These are phyloP conservation scores for Metallyticus violacea DNA, from an alignment of 2,888 invertebrate species.

Conservation along the genomic window DNA sequence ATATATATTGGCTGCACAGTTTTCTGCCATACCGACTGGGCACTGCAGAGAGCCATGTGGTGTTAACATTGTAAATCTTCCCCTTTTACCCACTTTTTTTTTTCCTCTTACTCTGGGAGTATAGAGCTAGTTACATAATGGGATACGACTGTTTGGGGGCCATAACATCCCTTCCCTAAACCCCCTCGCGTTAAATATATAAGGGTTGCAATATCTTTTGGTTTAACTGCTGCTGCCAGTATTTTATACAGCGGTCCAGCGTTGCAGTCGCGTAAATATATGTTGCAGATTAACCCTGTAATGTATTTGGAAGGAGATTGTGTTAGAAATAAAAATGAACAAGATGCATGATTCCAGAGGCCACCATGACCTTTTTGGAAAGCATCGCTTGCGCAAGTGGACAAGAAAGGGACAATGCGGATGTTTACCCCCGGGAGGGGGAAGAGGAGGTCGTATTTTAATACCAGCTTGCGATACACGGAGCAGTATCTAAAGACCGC, in stretches of 20 bases:
- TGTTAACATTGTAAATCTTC: neutral
- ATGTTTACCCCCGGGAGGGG: neutral
- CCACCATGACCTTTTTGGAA: neutral
- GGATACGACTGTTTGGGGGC: constrained; percentile 23
- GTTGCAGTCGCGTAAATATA: neutral
- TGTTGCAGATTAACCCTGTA: neutral
- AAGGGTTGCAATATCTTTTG: neutral
- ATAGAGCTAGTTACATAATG: constrained; percentile 26
- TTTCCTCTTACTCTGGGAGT: neutral
- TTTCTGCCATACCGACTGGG: neutral
- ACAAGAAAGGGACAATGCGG: neutral
- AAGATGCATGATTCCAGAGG: neutral
- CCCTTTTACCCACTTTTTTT: neutral
- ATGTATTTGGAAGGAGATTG: neutral
- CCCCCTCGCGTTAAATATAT: neutral
- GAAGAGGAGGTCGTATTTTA: neutral
- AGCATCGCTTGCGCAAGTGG: neutral
- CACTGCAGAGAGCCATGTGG: neutral
- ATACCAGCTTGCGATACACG: neutral
- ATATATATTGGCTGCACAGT: too few relatives aligned
- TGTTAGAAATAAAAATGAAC: neutral
- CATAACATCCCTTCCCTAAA: neutral
- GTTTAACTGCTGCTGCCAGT: neutral
- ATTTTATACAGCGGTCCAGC: neutral
- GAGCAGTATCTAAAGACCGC: neutral